Percentiles rank a stretch among this genome's conserved stretches.
phyloP scores from a whole-genome alignment of 1,140 invertebrate species.

The Pseudomyrmex pallidus region DNA sequence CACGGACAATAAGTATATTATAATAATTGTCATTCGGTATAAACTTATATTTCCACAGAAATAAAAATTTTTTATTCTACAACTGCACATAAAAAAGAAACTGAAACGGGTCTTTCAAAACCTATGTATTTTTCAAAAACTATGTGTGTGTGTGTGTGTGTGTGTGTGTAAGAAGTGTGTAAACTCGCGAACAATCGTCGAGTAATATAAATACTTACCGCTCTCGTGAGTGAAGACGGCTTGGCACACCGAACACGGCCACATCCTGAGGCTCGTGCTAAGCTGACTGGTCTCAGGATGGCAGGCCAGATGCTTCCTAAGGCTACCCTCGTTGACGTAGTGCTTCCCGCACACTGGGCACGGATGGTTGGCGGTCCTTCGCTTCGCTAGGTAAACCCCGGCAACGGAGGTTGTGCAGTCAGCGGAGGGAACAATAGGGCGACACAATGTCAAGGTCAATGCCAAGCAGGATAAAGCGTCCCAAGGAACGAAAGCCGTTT shows the following conservation, averaged over 20 bases:
- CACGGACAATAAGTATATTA: background rate
- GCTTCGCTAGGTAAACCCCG: slow-evolving; percentile 93
- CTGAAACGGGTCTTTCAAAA: slow-evolving; percentile 14
- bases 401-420: slow-evolving; percentile 86
- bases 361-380: slow-evolving; percentile 96
- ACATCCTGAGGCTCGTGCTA: slow-evolving; percentile 94
- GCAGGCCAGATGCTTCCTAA: slow-evolving; percentile 95
- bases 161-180: too few relatives aligned
- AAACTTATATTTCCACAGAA: slow-evolving; percentile 27
- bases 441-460: slow-evolving; percentile 86
- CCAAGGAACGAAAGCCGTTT: slow-evolving; percentile 82
- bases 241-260: slow-evolving; percentile 97
- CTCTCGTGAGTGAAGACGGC: slow-evolving; percentile 97
- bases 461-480: slow-evolving; percentile 85
- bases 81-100: slow-evolving; percentile 9
- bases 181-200: slow-evolving; percentile 17
- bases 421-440: slow-evolving; percentile 86
- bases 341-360: slow-evolving; percentile 97
- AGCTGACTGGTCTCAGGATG: slow-evolving; percentile 96
- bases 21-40: background rate
- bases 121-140: slow-evolving; percentile 21
- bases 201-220: slow-evolving; percentile 87
- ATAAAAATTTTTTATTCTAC: slow-evolving; percentile 38
- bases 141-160: too few relatives aligned
- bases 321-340: slow-evolving; percentile 97